Percentiles rank a stretch among this genome's conserved stretches.
These are phyloP conservation scores for Anguilla japonica DNA, from an alignment of 2,113 vertebrate genomes.

Conservation along the genomic window DNA sequence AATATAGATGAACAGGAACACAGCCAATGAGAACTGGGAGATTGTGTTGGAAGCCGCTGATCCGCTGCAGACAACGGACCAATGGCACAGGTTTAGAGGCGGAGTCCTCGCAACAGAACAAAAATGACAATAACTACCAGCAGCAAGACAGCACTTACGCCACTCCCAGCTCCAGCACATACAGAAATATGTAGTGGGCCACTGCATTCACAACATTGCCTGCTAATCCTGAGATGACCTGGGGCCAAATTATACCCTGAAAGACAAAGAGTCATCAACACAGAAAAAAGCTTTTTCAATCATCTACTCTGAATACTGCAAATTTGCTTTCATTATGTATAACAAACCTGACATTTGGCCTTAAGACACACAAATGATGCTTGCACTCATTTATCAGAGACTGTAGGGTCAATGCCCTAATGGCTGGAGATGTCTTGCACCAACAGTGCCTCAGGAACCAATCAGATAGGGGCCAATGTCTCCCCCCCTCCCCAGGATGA, in stretches of 20 bases:
- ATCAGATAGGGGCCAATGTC: no score
- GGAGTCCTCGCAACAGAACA: not conserved
- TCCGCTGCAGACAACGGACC: slow-evolving; percentile 61
- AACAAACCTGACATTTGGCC: no score
- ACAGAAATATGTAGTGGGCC: slow-evolving; percentile 81
- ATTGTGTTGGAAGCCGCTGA: slow-evolving; percentile 82
- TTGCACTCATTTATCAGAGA: no score
- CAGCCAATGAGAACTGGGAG: slow-evolving; percentile 75
- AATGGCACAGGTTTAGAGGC: not conserved
- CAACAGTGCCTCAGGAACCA: no score
- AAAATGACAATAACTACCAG: not conserved
- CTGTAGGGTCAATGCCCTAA: no score
- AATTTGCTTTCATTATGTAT: no score
- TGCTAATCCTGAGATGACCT: slow-evolving; percentile 73
- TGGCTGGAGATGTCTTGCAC: no score
- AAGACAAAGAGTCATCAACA: slow-evolving; percentile 40
- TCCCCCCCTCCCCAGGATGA: no score
- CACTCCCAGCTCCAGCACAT: slow-evolving; percentile 77
- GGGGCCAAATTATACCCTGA: slow-evolving; percentile 85
- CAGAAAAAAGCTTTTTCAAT: not conserved
- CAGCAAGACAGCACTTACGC: slow-evolving; percentile 71
- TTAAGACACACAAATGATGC: no score
- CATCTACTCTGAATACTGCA: no score
- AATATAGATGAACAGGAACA: slow-evolving; percentile 75
- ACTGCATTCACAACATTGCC: slow-evolving; percentile 81